A percentile compares a stretch with the other conserved stretches of the same genome.
Conservation (phyloP, 2,113 vertebrate genomes). For the Microtus pennsylvanicus region DNA sequence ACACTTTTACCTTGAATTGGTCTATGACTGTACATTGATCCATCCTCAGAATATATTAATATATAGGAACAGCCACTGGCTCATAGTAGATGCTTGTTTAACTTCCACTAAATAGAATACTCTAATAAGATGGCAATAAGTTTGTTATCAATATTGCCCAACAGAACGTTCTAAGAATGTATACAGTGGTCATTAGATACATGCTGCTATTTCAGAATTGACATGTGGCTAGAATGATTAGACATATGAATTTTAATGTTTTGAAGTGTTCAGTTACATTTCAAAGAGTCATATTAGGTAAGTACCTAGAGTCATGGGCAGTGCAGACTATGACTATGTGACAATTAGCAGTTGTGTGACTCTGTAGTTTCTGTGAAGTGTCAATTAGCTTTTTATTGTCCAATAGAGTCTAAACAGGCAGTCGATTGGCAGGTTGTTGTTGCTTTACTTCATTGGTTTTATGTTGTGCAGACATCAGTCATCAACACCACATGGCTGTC, state of each 20-base stretch:
- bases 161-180: neutral
- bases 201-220: neutral
- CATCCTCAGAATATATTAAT: neutral
- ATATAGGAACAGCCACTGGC: neutral
- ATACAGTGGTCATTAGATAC: neutral
- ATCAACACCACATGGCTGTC: neutral
- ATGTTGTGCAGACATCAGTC: neutral
- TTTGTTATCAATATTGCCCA: neutral
- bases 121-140: neutral
- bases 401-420: conserved; percentile 15
- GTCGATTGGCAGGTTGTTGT: conserved; percentile 3
- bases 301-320: neutral
- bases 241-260: conserved; percentile 32
- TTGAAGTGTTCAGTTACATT: conserved; percentile 2
- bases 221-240: neutral
- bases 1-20: neutral
- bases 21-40: neutral
- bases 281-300: neutral
- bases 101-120: conserved; percentile 20
- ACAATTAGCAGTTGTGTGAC: neutral
- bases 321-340: neutral
- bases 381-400: conserved; percentile 7
- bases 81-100: neutral
- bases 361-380: conserved; percentile 15
- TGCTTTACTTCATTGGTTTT: conserved; percentile 5